These are phyloP conservation scores for Athetis lepigone DNA, from an alignment of 2,888 invertebrate species.

Conservation along the genomic window DNA sequence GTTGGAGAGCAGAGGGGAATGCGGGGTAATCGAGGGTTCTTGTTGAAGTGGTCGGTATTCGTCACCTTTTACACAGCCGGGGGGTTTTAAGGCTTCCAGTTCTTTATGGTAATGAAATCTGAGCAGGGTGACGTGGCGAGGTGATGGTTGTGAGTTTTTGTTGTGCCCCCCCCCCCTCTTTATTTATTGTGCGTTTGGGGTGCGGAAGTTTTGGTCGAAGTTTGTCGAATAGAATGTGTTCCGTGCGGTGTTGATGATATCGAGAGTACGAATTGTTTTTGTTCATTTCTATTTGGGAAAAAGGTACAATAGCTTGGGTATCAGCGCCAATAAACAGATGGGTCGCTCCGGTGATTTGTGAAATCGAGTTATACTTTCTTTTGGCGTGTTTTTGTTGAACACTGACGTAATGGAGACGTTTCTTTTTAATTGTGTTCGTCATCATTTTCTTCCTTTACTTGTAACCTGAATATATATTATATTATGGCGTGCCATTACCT, in stretches of 20 bases:
- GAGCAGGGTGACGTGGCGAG: conserved; percentile 90
- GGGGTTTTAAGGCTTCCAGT: conserved; percentile 90
- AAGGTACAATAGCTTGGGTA: conserved; percentile 64
- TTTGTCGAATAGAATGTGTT: conserved; percentile 86
- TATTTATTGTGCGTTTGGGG: conserved; percentile 90
- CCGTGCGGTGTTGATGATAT: conserved; percentile 82
- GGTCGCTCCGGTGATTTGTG: conserved; percentile 65
- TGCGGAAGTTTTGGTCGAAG: conserved; percentile 80
- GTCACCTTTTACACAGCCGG: conserved; percentile 89
- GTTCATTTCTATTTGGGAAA: conserved; percentile 75
- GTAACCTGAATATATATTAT: too few relatives aligned
- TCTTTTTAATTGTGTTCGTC: conserved; percentile 11
- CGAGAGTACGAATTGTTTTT: conserved; percentile 74
- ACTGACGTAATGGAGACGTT: conserved; percentile 44
- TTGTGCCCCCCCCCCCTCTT: conserved; percentile 86
- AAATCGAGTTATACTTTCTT: conserved; percentile 57
- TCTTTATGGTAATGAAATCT: conserved; percentile 91
- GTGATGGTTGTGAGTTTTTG: conserved; percentile 90
- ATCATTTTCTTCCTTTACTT: conserved; percentile 6
- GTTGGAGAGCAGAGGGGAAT: conserved; percentile 40
- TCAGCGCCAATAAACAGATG: conserved; percentile 66
- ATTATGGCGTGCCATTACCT: too few relatives aligned
- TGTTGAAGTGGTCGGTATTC: conserved; percentile 74
- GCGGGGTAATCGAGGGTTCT: conserved; percentile 65
- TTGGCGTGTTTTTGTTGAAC: conserved; percentile 56